Evolutionary conservation across 2,113 vertebrate genomes (phyloP).

Genomic region (Cryptomyrus ogoouensis): DNA sequence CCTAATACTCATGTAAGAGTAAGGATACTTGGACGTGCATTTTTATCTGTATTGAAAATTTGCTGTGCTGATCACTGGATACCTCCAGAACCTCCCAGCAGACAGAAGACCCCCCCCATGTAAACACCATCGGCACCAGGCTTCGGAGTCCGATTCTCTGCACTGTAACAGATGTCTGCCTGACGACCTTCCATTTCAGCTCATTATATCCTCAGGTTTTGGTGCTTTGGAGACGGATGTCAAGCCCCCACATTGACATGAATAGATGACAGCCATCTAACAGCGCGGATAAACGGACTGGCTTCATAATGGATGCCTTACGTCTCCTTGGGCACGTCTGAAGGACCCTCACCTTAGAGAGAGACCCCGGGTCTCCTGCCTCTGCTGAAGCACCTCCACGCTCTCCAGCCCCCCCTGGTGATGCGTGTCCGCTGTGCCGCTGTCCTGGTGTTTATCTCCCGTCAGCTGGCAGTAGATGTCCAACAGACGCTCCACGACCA

Average conservation of each 20-base stretch:
- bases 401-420: conserved; percentile 15
- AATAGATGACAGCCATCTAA: neutral
- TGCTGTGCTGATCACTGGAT: too few relatives aligned
- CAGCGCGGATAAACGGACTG: neutral
- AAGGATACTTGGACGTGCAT: too few relatives aligned
- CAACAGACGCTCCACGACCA: conserved; percentile 73
- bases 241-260: too few relatives aligned
- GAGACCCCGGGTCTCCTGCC: conserved; percentile 79
- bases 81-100: too few relatives aligned
- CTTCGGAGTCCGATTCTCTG: too few relatives aligned
- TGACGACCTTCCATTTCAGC: neutral
- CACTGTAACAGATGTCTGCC: neutral
- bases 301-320: neutral
- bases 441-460: conserved; percentile 65
- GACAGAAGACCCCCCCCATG: too few relatives aligned
- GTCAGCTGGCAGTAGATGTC: conserved; percentile 85
- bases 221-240: too few relatives aligned
- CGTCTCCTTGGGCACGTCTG: neutral
- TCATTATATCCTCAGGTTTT: neutral
- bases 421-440: conserved; percentile 16
- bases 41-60: too few relatives aligned
- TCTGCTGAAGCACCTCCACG: conserved; percentile 52
- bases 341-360: conserved; percentile 71
- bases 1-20: too few relatives aligned
- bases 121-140: too few relatives aligned